phyloP scores from a whole-genome alignment of 2,797 vertebrate genomes.

The Cyprinodon diabolis region DNA sequence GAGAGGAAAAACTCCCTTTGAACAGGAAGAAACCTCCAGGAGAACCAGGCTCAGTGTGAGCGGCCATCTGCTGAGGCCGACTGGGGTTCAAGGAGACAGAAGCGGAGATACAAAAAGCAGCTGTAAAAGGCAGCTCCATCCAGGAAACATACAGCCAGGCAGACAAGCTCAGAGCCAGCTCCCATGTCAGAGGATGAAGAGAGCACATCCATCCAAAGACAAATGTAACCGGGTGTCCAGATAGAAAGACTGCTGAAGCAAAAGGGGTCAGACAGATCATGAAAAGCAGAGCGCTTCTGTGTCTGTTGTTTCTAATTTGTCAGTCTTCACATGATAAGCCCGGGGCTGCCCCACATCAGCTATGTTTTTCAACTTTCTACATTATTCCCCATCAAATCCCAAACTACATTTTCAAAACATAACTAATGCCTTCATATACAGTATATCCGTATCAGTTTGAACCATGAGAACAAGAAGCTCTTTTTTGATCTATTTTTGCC shows the following conservation, averaged over 20 bases:
- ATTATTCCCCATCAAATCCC: not conserved
- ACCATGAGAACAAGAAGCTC: not conserved
- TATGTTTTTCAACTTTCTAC: constrained; percentile 7
- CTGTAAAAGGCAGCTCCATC: too few relatives aligned
- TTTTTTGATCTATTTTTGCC: not conserved
- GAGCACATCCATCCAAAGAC: too few relatives aligned
- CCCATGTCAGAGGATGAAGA: too few relatives aligned
- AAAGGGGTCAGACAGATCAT: constrained; percentile 55
- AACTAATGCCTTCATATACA: not conserved
- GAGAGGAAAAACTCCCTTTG: too few relatives aligned
- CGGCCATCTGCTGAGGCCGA: too few relatives aligned
- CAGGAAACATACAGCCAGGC: too few relatives aligned
- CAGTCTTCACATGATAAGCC: constrained; percentile 7
- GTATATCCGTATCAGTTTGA: not conserved
- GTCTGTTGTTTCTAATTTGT: constrained; percentile 18
- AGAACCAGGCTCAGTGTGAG: too few relatives aligned
- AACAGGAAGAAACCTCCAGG: too few relatives aligned
- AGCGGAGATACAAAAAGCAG: too few relatives aligned
- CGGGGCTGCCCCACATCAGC: constrained; percentile 9
- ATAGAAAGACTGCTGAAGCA: constrained; percentile 47
- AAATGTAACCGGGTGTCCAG: not conserved
- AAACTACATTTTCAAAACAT: constrained; percentile 11
- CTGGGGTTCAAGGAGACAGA: too few relatives aligned
- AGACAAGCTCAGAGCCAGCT: too few relatives aligned
- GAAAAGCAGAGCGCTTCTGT: constrained; percentile 19